These are phyloP conservation scores for Ictalurus punctatus DNA, from an alignment of 2,113 vertebrate species.

Conservation along the genomic window DNA sequence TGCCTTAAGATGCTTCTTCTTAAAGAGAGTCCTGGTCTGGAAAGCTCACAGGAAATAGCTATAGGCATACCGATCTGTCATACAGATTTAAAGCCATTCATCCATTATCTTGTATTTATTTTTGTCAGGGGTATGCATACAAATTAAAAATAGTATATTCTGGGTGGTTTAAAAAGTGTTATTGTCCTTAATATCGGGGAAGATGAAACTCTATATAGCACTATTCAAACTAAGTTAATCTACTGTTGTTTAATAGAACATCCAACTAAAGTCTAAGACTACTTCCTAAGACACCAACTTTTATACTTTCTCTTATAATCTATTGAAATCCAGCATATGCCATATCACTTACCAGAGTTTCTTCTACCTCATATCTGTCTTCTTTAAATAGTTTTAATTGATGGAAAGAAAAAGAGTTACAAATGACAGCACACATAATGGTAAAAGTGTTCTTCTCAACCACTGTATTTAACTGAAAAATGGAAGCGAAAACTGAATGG, in stretches of 20 bases:
- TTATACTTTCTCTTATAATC: not conserved
- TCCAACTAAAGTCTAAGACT: conserved; percentile 9
- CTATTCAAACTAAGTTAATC: not conserved
- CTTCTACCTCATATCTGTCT: conserved; percentile 67
- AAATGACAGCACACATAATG: conserved; percentile 61
- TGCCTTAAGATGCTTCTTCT: not conserved
- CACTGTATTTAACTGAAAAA: not conserved
- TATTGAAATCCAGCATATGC: conserved; percentile 9
- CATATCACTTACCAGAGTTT: conserved; percentile 67
- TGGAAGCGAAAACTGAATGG: not conserved
- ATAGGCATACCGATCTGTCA: not conserved
- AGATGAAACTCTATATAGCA: not conserved
- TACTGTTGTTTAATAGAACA: conserved; percentile 1
- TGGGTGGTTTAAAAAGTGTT: not conserved
- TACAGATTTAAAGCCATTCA: not conserved
- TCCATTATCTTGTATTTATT: not conserved
- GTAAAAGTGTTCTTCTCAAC: not conserved
- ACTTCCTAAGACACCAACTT: not conserved
- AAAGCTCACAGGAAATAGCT: not conserved
- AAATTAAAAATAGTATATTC: not conserved
- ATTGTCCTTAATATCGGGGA: not conserved
- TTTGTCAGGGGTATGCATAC: not conserved
- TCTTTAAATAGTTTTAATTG: conserved; percentile 61
- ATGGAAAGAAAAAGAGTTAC: conserved; percentile 48
- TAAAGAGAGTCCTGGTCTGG: not conserved